These are phyloP conservation scores for Dicyrtomina minuta DNA, from an alignment of 2,888 invertebrate genomes.

Conservation along the genomic window DNA sequence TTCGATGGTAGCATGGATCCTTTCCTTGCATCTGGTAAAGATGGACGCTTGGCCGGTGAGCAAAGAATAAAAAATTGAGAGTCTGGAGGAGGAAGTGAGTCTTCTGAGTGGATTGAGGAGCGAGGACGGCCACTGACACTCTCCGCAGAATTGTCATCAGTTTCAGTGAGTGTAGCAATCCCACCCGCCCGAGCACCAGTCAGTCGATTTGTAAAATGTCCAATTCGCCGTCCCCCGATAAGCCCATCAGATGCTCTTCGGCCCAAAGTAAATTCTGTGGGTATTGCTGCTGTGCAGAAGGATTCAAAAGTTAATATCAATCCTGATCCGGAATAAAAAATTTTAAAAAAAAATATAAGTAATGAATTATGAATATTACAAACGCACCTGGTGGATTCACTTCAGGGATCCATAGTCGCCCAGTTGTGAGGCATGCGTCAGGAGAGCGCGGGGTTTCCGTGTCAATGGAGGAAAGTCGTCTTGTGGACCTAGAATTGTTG, in stretches of 20 bases:
- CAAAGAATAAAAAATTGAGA: slow-evolving; percentile 46
- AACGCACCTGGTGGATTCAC: slow-evolving; percentile 46
- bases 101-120: background rate
- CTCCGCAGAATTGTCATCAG: no score
- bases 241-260: slow-evolving; percentile 88
- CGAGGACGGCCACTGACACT: background rate
- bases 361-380: background rate
- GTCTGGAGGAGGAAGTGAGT: slow-evolving; percentile 33
- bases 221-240: slow-evolving; percentile 61
- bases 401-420: slow-evolving; percentile 48
- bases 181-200: slow-evolving; percentile 51
- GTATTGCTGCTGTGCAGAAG: slow-evolving; percentile 64
- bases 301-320: slow-evolving; percentile 3
- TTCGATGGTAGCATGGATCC: background rate
- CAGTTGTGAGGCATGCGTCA: slow-evolving; percentile 45
- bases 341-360: background rate
- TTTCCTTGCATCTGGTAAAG: slow-evolving; percentile 50
- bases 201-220: slow-evolving; percentile 46
- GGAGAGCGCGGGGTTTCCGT: slow-evolving; percentile 49
- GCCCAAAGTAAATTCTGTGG: slow-evolving; percentile 73
- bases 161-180: slow-evolving; percentile 36
- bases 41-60: slow-evolving; percentile 49
- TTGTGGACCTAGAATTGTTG: slow-evolving; percentile 15
- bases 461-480: slow-evolving; percentile 44
- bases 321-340: background rate